Evolutionary conservation across 2,797 vertebrate genomes (phyloP).

Genomic region (Siniperca scherzeri): DNA sequence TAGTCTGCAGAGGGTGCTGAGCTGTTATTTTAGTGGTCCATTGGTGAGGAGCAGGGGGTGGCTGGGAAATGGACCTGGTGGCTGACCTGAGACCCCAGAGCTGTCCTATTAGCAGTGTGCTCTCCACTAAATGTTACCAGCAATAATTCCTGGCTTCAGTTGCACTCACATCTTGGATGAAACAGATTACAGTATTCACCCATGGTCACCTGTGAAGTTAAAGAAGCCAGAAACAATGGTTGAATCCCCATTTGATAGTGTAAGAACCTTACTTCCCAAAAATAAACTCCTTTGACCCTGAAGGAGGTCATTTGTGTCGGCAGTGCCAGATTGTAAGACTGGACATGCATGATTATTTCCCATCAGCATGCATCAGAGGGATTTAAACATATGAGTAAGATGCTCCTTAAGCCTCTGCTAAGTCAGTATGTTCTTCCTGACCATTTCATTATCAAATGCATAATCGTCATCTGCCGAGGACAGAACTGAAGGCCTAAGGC

Average conservation of each 20-base stretch:
- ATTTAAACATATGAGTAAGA: slow-evolving; percentile 82
- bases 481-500: slow-evolving; percentile 72
- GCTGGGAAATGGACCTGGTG: slow-evolving; percentile 86
- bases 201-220: slow-evolving; percentile 26
- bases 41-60: slow-evolving; percentile 85
- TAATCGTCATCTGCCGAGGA: slow-evolving; percentile 80
- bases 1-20: slow-evolving; percentile 83
- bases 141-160: slow-evolving; percentile 20
- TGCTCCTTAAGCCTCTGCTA: slow-evolving; percentile 83
- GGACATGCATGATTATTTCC: slow-evolving; percentile 80
- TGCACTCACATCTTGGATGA: neutral
- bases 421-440: slow-evolving; percentile 84
- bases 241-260: slow-evolving; percentile 27
- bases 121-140: slow-evolving; percentile 30
- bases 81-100: slow-evolving; percentile 85
- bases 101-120: slow-evolving; percentile 82
- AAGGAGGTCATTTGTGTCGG: slow-evolving; percentile 76
- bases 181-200: slow-evolving; percentile 6
- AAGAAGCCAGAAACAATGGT: slow-evolving; percentile 20
- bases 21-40: slow-evolving; percentile 87
- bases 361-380: slow-evolving; percentile 83
- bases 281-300: slow-evolving; percentile 76
- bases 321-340: slow-evolving; percentile 80
- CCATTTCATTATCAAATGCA: slow-evolving; percentile 86
- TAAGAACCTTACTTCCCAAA: slow-evolving; percentile 54